These are phyloP conservation scores for Megaptera novaeangliae DNA, from an alignment of 2,113 vertebrate genomes.

Conservation along the genomic window DNA sequence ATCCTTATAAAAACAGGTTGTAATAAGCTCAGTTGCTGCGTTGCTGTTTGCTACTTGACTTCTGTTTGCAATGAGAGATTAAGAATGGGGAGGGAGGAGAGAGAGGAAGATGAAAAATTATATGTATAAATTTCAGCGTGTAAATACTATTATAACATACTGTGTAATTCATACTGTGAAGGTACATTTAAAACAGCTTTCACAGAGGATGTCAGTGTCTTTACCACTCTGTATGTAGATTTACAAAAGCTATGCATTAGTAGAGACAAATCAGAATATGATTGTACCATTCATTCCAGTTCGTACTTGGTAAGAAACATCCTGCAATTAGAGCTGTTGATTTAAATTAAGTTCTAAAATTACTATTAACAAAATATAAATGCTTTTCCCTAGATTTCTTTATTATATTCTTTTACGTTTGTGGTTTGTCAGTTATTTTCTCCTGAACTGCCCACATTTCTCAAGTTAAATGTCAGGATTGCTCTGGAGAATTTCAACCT, in stretches of 20 bases:
- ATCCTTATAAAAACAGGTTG: conserved; percentile 82
- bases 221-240: neutral
- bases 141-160: conserved; percentile 46
- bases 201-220: neutral
- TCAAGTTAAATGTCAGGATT: conserved; percentile 72
- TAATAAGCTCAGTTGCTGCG: conserved; percentile 76
- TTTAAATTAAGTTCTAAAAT: conserved; percentile 48
- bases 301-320: conserved; percentile 61
- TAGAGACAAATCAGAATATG: conserved; percentile 35
- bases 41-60: conserved; percentile 82
- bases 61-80: conserved; percentile 83
- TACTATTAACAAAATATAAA: conserved; percentile 42
- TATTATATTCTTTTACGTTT: conserved; percentile 59
- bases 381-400: conserved; percentile 46
- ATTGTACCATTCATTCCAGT: conserved; percentile 33
- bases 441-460: conserved; percentile 71
- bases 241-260: neutral
- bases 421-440: conserved; percentile 67
- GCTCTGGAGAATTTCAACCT: conserved; percentile 60
- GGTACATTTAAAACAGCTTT: conserved; percentile 25
- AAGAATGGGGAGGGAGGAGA: conserved; percentile 47
- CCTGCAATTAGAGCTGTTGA: conserved; percentile 42
- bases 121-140: conserved; percentile 71
- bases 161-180: neutral
- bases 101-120: conserved; percentile 72